phyloP scores from a whole-genome alignment of 2,113 vertebrate genomes.

The Pyrgilauda ruficollis region DNA sequence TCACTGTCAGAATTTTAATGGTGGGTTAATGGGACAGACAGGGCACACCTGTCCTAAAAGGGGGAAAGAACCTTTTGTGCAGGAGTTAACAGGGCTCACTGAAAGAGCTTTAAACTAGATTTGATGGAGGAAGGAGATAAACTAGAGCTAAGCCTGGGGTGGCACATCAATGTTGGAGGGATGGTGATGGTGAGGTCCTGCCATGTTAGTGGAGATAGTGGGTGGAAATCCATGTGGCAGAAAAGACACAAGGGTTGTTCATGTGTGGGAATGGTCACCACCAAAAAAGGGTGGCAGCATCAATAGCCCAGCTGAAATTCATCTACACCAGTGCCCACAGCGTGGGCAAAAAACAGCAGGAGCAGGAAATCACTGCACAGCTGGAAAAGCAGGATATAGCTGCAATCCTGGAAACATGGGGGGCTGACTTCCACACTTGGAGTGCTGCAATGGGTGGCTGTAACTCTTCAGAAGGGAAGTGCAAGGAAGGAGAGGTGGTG shows the following conservation, averaged over 20 bases:
- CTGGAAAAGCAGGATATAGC: not conserved
- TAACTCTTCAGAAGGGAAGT: not conserved
- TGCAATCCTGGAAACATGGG: not conserved
- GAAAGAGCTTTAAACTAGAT: not conserved
- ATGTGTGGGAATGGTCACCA: not conserved
- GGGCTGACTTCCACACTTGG: not conserved
- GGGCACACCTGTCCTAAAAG: not conserved
- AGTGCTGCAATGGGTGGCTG: not conserved
- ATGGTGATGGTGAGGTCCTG: not conserved
- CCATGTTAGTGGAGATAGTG: fast-evolving
- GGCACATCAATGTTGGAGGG: fast-evolving
- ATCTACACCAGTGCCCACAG: not conserved
- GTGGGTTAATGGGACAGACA: not conserved
- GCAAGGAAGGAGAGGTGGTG: not conserved
- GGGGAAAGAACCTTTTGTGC: not conserved
- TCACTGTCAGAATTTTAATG: not conserved
- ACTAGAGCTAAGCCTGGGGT: not conserved
- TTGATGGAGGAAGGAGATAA: not conserved
- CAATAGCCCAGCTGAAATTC: not conserved
- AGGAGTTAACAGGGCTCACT: not conserved
- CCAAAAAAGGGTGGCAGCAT: not conserved
- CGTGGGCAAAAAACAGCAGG: not conserved
- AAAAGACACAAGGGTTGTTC: not conserved
- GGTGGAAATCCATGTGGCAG: not conserved
- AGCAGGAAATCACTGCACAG: not conserved